Evolutionary conservation across 2,888 invertebrate species (phyloP).

Genomic region (Watsonalla cultraria): DNA sequence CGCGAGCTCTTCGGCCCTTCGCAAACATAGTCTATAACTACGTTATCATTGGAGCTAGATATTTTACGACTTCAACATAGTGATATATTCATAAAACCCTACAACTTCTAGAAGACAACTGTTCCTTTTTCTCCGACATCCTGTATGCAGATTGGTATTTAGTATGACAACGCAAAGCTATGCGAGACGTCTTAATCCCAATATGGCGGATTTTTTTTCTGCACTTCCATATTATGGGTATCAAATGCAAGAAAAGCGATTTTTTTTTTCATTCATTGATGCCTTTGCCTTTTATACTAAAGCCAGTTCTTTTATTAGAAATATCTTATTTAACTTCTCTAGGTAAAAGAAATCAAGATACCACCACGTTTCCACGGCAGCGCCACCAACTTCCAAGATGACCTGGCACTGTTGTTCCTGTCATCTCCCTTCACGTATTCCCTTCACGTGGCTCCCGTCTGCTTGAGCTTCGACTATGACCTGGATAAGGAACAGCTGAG

Average conservation of each 20-base stretch:
- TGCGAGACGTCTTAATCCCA: background rate
- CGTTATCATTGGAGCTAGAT: too few relatives aligned
- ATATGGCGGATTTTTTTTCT: background rate
- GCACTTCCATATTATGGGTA: background rate
- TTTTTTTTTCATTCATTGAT: background rate
- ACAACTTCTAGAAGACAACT: too few relatives aligned
- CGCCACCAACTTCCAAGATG: constrained; percentile 74
- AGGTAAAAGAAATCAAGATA: constrained; percentile 56
- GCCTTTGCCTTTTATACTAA: too few relatives aligned
- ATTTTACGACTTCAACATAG: too few relatives aligned
- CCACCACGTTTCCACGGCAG: constrained; percentile 68
- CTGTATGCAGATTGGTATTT: too few relatives aligned
- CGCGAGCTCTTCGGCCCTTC: too few relatives aligned
- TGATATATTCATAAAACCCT: too few relatives aligned
- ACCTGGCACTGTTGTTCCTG: constrained; percentile 73
- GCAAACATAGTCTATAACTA: too few relatives aligned
- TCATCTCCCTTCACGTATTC: constrained; percentile 50
- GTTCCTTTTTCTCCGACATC: too few relatives aligned
- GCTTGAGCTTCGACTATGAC: constrained; percentile 52
- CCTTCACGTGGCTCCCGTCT: constrained; percentile 67
- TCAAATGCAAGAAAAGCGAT: background rate
- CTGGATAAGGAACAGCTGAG: constrained; percentile 37
- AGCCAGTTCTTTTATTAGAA: too few relatives aligned
- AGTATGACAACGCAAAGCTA: background rate
- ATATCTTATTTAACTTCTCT: too few relatives aligned